Evolutionary conservation across 2,888 invertebrate species (phyloP).

Genomic region (Microctonus hyperodae): DNA sequence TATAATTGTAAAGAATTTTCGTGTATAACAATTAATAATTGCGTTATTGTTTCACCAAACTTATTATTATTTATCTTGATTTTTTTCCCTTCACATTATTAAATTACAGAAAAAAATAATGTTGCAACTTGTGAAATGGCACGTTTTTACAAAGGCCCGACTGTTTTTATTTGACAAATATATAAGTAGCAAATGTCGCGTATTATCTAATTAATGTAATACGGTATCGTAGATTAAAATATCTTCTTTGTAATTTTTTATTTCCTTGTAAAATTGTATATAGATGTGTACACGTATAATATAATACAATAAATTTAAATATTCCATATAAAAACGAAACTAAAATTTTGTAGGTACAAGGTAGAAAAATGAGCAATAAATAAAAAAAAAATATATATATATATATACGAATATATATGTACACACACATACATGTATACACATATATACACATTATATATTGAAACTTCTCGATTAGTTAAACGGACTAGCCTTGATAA

Average conservation of each 20-base stretch:
- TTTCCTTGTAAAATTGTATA: conserved; percentile 59
- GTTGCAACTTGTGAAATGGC: conserved; percentile 11
- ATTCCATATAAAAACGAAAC: conserved; percentile 58
- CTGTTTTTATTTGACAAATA: conserved; percentile 52
- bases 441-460: conserved; percentile 5
- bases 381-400: conserved; percentile 31
- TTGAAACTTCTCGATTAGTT: conserved; percentile 1
- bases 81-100: neutral
- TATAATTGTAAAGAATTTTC: too few relatives aligned
- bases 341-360: conserved; percentile 57
- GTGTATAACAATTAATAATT: neutral
- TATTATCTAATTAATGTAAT: conserved; percentile 53
- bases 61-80: neutral
- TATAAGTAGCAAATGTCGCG: conserved; percentile 57
- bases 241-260: conserved; percentile 45
- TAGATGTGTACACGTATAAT: conserved; percentile 60
- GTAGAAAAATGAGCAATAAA: conserved; percentile 46
- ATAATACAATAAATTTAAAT: conserved; percentile 60
- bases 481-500: conserved; percentile 57
- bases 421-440: conserved; percentile 34
- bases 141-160: neutral
- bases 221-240: conserved; percentile 57
- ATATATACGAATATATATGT: conserved; percentile 28
- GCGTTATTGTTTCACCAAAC: neutral
- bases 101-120: neutral